Conservation (phyloP, 2,888 invertebrate genomes). For the Drosophila austrosaltans region DNA sequence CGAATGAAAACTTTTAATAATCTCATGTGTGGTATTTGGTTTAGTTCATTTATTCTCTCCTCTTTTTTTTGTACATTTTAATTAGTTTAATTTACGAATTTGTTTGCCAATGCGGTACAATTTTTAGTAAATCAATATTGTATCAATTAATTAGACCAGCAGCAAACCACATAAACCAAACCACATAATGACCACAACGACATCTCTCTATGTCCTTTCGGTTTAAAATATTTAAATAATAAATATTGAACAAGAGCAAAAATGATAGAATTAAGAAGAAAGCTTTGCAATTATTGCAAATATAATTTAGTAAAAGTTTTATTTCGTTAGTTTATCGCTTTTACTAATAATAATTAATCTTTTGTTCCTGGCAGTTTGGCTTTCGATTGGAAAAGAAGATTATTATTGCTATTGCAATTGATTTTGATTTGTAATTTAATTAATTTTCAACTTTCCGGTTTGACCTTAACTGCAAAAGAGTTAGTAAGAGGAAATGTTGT, state of each 20-base stretch:
- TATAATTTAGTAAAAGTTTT: background rate
- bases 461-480: background rate
- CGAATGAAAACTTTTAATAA: background rate
- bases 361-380: background rate
- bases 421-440: background rate
- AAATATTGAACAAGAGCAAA: too few species aligned
- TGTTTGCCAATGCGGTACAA: background rate
- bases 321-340: background rate
- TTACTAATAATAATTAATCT: background rate
- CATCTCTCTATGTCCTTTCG: too few species aligned
- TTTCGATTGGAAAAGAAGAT: too few species aligned
- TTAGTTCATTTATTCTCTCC: slow-evolving; percentile 1
- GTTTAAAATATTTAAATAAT: too few species aligned
- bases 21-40: slow-evolving; percentile 1
- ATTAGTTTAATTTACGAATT: background rate
- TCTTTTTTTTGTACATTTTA: slow-evolving; percentile 7
- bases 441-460: background rate
- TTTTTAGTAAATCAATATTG: slow-evolving; percentile 8
- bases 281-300: background rate
- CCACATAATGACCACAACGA: too few species aligned
- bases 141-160: slow-evolving; percentile 1
- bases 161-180: background rate
- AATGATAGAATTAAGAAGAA: too few species aligned
- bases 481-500: background rate
- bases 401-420: background rate